Evolutionary conservation across 2,113 vertebrate genomes (phyloP).

Genomic region (Terrapene triunguis): DNA sequence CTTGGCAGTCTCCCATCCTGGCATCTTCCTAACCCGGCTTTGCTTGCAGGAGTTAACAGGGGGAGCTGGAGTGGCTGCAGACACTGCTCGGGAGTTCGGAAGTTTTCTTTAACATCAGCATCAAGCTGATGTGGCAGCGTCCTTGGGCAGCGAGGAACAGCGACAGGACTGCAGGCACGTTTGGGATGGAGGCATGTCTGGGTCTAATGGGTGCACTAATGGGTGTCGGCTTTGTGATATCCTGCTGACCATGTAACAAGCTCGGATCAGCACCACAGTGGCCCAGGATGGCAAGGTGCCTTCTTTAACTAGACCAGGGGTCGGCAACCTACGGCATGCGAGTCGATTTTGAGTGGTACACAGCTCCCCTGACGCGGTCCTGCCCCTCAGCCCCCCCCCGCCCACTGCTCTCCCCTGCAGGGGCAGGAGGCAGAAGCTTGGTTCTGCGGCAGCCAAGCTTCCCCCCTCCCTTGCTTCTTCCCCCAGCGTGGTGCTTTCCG

Average conservation of each 20-base stretch:
- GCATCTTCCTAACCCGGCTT: neutral
- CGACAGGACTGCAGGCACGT: neutral
- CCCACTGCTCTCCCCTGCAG: too few relatives aligned
- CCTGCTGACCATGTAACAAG: neutral
- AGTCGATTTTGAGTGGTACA: too few relatives aligned
- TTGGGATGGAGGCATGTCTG: neutral
- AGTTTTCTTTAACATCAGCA: neutral
- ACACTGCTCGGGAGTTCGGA: too few relatives aligned
- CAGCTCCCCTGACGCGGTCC: too few relatives aligned
- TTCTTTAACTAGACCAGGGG: neutral
- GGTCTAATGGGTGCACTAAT: neutral
- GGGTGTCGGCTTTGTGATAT: neutral
- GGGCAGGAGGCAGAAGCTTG: too few relatives aligned
- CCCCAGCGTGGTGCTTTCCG: too few relatives aligned
- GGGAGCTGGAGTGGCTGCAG: neutral
- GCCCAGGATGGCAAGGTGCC: rapidly evolving
- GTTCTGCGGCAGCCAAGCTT: too few relatives aligned
- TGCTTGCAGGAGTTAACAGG: too few relatives aligned
- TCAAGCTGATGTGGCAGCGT: neutral
- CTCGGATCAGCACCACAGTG: rapidly evolving
- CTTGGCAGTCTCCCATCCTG: neutral
- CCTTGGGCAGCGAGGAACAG: rapidly evolving
- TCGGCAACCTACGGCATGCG: too few relatives aligned
- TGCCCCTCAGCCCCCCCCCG: too few relatives aligned
- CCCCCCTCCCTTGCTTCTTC: too few relatives aligned